Evolutionary conservation across 2,113 vertebrate genomes (phyloP).

Genomic region (Lethenteron camtschaticum): DNA sequence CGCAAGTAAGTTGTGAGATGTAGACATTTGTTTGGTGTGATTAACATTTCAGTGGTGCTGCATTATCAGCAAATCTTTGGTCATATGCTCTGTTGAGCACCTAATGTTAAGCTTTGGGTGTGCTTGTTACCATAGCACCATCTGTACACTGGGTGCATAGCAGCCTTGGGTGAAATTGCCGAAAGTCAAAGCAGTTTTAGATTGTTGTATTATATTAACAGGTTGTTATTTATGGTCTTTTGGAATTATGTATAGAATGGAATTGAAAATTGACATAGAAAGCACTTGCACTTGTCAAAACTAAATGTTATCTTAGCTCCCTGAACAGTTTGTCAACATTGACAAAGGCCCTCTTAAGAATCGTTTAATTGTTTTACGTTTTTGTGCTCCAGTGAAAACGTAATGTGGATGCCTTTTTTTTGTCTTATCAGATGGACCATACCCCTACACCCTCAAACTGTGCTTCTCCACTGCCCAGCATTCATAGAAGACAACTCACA

Average conservation of each 20-base stretch:
- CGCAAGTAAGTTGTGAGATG: constrained; percentile 55
- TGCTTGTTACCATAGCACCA: no score
- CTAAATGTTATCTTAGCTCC: background rate
- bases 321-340: background rate
- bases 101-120: no score
- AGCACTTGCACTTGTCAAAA: background rate
- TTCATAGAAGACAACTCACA: no score
- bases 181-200: background rate
- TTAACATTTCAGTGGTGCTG: background rate
- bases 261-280: background rate
- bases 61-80: background rate
- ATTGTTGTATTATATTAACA: no score
- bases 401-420: constrained; percentile 12
- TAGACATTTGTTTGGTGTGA: background rate
- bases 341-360: background rate
- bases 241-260: background rate
- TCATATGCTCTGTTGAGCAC: no score
- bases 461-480: constrained; percentile 42
- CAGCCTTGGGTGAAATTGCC: background rate
- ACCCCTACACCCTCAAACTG: constrained; percentile 88
- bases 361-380: background rate
- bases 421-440: constrained; percentile 61
- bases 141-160: background rate
- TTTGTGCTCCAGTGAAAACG: background rate
- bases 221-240: no score